Percentiles rank a stretch among this genome's conserved stretches.
Conservation (phyloP, 2,888 invertebrate species). For the Cybosia mesomella region DNA sequence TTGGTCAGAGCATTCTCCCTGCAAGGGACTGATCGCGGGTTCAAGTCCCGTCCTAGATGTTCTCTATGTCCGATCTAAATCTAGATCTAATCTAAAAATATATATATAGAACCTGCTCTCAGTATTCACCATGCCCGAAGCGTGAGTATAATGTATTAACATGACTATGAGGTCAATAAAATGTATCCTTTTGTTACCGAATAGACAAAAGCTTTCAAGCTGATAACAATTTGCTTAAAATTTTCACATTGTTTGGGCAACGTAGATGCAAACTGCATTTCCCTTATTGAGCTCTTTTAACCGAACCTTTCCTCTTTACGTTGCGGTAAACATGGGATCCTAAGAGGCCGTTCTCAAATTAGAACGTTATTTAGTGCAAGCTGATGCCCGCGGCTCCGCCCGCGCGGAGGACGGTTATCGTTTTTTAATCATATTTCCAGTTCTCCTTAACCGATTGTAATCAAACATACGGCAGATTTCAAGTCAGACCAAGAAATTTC, state of each 20-base stretch:
- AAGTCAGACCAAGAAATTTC: no score
- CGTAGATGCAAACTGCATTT: slow-evolving; percentile 16
- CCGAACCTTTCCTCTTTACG: background rate
- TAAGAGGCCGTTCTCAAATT: background rate
- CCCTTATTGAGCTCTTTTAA: slow-evolving; percentile 6
- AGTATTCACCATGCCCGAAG: background rate
- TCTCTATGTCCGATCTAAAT: no score
- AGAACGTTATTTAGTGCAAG: background rate
- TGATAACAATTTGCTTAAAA: slow-evolving; percentile 15
- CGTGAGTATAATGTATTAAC: background rate
- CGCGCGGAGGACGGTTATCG: no score
- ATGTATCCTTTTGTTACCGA: background rate
- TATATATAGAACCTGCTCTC: background rate
- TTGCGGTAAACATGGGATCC: background rate
- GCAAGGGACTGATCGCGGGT: no score
- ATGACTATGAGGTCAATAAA: slow-evolving; percentile 3
- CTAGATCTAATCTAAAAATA: no score
- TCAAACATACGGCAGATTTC: no score
- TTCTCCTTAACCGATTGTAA: no score
- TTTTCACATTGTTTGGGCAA: slow-evolving; percentile 1
- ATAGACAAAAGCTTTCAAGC: slow-evolving; percentile 15
- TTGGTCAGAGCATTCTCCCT: no score
- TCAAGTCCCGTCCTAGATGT: no score
- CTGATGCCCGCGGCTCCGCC: no score
- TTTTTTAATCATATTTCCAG: no score